Conservation (phyloP, 2,888 invertebrate genomes). For the Meandrusa payeni region DNA sequence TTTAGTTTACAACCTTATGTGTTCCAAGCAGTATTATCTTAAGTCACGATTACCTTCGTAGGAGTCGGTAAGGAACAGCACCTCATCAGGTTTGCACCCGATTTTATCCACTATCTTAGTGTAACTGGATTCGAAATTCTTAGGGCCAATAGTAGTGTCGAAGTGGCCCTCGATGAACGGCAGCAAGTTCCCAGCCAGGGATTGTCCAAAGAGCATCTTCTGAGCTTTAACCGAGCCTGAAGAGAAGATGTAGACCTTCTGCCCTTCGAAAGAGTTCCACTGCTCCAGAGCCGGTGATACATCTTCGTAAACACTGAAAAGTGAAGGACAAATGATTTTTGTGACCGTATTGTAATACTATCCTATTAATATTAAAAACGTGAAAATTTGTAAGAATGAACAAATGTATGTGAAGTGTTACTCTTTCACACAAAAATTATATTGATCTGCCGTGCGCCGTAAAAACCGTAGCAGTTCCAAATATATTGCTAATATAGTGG, state of each 20-base stretch:
- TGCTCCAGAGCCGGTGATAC: slow-evolving; percentile 87
- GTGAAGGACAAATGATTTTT: slow-evolving; percentile 11
- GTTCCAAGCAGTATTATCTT: no score
- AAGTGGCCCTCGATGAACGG: slow-evolving; percentile 89
- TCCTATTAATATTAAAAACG: no score
- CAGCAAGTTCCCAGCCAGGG: slow-evolving; percentile 88
- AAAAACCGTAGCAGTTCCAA: no score
- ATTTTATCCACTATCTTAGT: slow-evolving; percentile 86
- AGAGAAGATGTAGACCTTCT: slow-evolving; percentile 91
- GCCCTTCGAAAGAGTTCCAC: slow-evolving; percentile 85
- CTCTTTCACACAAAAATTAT: no score
- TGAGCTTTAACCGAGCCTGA: slow-evolving; percentile 96
- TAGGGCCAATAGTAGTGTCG: slow-evolving; percentile 92
- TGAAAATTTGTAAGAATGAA: no score
- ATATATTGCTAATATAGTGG: no score
- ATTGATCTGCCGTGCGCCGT: no score
- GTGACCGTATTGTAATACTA: no score
- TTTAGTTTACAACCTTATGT: no score
- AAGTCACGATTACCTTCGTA: slow-evolving; percentile 89
- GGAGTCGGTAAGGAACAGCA: slow-evolving; percentile 94
- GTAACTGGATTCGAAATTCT: slow-evolving; percentile 90
- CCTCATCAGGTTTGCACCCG: slow-evolving; percentile 81
- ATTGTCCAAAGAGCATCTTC: slow-evolving; percentile 90
- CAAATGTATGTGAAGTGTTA: no score
- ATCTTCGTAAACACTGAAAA: slow-evolving; percentile 90